Percentiles rank a stretch among this genome's conserved stretches.
phyloP scores from a whole-genome alignment of 2,888 invertebrate genomes.

The Drosophila silvestris region DNA sequence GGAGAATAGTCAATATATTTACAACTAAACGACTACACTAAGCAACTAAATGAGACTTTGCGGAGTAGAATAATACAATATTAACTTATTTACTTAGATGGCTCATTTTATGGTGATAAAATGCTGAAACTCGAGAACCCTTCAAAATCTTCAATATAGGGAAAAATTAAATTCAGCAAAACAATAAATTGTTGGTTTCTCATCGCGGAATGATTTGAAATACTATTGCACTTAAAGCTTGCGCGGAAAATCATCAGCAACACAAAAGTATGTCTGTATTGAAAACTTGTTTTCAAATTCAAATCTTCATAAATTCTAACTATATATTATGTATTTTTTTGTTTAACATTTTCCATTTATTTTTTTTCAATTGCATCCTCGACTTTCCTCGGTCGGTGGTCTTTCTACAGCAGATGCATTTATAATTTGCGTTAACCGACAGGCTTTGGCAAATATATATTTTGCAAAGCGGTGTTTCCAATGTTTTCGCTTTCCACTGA shows the following conservation, averaged over 20 bases:
- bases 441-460: neutral
- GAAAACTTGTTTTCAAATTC: neutral
- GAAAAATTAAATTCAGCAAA: neutral
- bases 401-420: neutral
- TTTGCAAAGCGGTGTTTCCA: neutral
- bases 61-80: too few species aligned
- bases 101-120: too few species aligned
- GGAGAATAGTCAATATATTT: too few species aligned
- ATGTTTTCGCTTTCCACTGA: conserved; percentile 7
- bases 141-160: neutral
- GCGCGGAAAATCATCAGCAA: too few species aligned
- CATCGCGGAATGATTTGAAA: neutral
- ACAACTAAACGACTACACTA: too few species aligned
- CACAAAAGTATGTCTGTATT: too few species aligned
- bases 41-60: too few species aligned
- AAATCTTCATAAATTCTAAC: too few species aligned
- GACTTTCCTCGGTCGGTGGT: neutral
- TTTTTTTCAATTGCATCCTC: neutral
- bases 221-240: neutral
- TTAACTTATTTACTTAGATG: too few species aligned
- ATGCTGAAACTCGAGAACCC: neutral
- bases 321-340: neutral
- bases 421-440: neutral
- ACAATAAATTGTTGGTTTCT: neutral
- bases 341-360: neutral